Evolutionary conservation across 2,797 vertebrate species (phyloP), one percentile per base, ranked within the genome.

Genomic region (Phoxinus dragarum): DNA sequence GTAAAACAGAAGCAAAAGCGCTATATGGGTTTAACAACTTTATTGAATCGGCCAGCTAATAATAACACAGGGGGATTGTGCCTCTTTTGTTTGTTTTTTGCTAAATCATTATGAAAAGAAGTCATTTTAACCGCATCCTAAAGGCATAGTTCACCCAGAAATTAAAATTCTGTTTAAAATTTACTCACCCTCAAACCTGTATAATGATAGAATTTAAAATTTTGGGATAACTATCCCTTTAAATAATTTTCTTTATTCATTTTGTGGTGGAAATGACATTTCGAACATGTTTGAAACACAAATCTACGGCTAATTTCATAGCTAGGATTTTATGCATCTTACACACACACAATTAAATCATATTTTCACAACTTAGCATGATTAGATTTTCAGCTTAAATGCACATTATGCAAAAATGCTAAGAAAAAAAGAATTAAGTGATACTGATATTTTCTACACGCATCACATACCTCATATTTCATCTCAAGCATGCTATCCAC

Each of bases 291-390:
- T 49, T 31, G 42, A 14, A 73, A 31, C 16, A 73, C 17, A 73
- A 73, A 42, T 23, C 23, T 42, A 42, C 23, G 38, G 21, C 1
- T 69, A 40, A 69, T 40, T 71, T 71, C 6, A 71, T 44, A 44
- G 68, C 38, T n/a, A 71, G 40, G 23, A 27, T n/a, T 44, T 27
- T 44, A 44, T 27, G 68, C 68, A 44, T 71, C 11, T n/a, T 42
- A 71, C 38, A 69, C 21, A 69, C 21, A 6, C 9, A 69, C 67
- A 40, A 40, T 56, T 56, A 23, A 23, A 40, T 69, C 21, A n/a
- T 71, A 42, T 71, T 71, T 69, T 71, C 38, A 71, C 68, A 71
- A 40, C 21, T 69, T 38, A 38, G 36, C 38, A 71, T 71, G 7
- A 71, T 71, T 42, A 1, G 21, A 14, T 23, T 68, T 68, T 4